These are phyloP conservation scores for Schizotus pectinicornis DNA, from an alignment of 2,888 invertebrate genomes.

Conservation along the genomic window DNA sequence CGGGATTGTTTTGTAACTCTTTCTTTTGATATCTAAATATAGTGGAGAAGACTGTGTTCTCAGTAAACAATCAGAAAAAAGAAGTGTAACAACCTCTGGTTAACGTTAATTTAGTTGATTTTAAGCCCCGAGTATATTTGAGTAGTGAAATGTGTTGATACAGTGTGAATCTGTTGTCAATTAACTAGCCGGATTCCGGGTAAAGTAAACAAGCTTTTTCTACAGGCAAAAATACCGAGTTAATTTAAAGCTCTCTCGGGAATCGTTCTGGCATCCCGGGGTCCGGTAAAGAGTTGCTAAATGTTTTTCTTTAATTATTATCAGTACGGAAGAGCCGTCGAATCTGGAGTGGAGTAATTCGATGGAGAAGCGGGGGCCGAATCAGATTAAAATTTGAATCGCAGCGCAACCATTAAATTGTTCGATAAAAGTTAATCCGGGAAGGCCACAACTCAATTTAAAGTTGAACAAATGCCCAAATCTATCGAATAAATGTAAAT, in stretches of 20 bases:
- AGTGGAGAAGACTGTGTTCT: neutral
- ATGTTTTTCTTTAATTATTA: constrained; percentile 3
- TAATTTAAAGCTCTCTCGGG: constrained; percentile 1
- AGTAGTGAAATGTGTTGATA: constrained; percentile 8
- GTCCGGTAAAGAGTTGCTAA: neutral
- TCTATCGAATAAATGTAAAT: constrained; percentile 27
- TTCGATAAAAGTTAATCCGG: constrained; percentile 26
- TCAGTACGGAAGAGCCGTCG: neutral
- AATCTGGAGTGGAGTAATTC: neutral
- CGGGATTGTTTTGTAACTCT: constrained; percentile 2
- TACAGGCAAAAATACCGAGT: neutral
- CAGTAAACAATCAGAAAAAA: constrained; percentile 4
- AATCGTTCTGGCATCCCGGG: neutral
- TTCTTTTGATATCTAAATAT: constrained; percentile 3
- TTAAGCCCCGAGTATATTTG: constrained; percentile 4
- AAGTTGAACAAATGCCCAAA: constrained; percentile 27
- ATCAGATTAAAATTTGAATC: too few species aligned
- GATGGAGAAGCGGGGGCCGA: too few species aligned
- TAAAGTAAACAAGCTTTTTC: constrained; percentile 5
- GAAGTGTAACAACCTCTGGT: constrained; percentile 1
- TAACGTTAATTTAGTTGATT: constrained; percentile 3
- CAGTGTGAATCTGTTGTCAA: constrained; percentile 10
- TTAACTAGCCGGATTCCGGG: neutral
- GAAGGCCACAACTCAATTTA: constrained; percentile 25
- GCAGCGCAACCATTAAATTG: constrained; percentile 11